These are phyloP conservation scores for Drosophila prosaltans DNA, from an alignment of 1,140 invertebrate genomes.

Conservation along the genomic window DNA sequence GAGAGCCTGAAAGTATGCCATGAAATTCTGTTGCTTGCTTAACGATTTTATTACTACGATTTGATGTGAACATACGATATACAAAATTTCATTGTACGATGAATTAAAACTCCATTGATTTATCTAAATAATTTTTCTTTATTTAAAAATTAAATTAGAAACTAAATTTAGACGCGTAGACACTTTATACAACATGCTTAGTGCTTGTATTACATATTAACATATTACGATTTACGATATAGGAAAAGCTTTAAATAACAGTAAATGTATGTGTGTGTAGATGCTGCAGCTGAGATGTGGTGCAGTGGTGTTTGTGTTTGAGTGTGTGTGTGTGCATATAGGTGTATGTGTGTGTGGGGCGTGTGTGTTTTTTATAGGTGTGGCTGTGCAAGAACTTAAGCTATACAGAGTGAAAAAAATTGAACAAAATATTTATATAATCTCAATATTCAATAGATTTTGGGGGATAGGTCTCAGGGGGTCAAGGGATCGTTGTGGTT, in stretches of 20 bases:
- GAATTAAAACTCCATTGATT: constrained; percentile 1
- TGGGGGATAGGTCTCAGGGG: not conserved
- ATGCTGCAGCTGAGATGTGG: constrained; percentile 40
- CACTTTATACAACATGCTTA: constrained; percentile 73
- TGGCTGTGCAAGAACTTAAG: constrained; percentile 29
- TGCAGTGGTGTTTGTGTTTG: constrained; percentile 11
- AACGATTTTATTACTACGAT: too few relatives aligned
- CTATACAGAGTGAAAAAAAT: constrained; percentile 29
- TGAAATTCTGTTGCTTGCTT: too few relatives aligned
- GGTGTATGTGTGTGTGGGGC: constrained; percentile 6
- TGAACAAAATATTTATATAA: constrained; percentile 46
- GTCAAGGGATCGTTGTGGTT: not conserved
- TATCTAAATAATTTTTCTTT: constrained; percentile 72
- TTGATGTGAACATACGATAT: not conserved
- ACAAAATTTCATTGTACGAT: not conserved
- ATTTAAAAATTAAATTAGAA: constrained; percentile 77
- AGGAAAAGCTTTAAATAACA: constrained; percentile 70
- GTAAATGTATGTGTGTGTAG: constrained; percentile 49
- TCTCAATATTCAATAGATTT: constrained; percentile 54
- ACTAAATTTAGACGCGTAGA: constrained; percentile 73
- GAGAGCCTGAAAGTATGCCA: too few relatives aligned
- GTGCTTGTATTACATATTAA: constrained; percentile 41
- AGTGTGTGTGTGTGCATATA: not conserved
- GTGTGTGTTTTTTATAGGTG: constrained; percentile 25
- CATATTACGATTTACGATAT: constrained; percentile 62